Conservation (phyloP, 1,140 invertebrate genomes). For the Drosophila elegans region DNA sequence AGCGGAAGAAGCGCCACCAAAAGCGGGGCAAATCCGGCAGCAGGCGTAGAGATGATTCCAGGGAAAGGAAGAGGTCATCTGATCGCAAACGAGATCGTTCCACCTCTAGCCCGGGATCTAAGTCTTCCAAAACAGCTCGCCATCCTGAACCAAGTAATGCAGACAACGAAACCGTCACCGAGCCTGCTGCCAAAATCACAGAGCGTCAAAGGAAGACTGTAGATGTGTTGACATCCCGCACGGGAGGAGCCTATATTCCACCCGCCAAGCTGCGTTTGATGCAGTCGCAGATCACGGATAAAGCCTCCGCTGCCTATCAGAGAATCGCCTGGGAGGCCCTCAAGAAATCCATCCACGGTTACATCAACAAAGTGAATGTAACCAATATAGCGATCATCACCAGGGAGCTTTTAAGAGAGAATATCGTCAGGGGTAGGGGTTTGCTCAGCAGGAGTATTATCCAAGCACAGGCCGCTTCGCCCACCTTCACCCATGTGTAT, state of each 20-base stretch:
- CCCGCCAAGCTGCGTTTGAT: constrained; percentile 97
- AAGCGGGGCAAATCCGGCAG: constrained; percentile 27
- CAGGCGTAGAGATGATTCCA: constrained; percentile 19
- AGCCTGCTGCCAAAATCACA: constrained; percentile 75
- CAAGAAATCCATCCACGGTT: constrained; percentile 99
- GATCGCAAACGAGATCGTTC: constrained; percentile 24
- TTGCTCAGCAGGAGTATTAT: constrained; percentile 96
- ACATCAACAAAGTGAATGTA: constrained; percentile 99
- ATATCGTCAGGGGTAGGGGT: constrained; percentile 97
- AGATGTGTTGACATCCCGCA: constrained; percentile 92
- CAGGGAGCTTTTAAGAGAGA: constrained; percentile 96
- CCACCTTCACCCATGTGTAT: constrained; percentile 99
- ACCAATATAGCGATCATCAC: constrained; percentile 98
- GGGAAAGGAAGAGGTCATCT: constrained; percentile 9
- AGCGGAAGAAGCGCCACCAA: constrained; percentile 57
- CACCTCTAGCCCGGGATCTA: constrained; percentile 6
- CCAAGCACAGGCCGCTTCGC: constrained; percentile 98
- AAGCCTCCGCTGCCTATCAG: constrained; percentile 96
- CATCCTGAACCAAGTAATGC: constrained; percentile 5
- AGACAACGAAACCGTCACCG: constrained; percentile 72
- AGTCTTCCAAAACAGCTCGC: constrained; percentile 10
- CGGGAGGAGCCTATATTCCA: constrained; percentile 99
- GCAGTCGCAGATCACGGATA: constrained; percentile 97
- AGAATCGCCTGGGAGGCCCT: constrained; percentile 99
- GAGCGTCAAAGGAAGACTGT: constrained; percentile 85